Percentiles rank a stretch among this genome's conserved stretches.
phyloP scores from a whole-genome alignment of 2,797 vertebrate genomes.

The Graptemys geographica region DNA sequence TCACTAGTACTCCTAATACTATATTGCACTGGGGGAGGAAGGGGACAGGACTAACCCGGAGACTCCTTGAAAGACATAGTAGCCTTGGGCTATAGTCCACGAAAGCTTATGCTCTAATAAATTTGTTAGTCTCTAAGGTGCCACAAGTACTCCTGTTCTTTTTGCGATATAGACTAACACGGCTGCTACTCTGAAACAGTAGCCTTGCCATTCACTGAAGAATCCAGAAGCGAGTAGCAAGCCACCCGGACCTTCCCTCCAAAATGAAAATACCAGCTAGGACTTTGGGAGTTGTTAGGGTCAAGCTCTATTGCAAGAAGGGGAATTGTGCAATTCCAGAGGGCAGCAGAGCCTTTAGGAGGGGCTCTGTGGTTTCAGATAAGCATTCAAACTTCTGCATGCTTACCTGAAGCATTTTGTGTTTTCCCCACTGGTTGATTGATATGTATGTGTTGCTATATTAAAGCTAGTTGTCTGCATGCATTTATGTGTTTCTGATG shows the following conservation, averaged over 20 bases:
- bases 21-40: not conserved
- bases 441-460: not conserved
- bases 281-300: not conserved
- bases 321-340: not conserved
- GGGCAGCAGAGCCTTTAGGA: not conserved
- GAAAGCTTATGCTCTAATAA: too few species aligned
- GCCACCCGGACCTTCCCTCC: not conserved
- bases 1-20: not conserved
- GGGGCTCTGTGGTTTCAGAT: slow-evolving; percentile 2
- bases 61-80: not conserved
- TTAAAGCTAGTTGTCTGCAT: not conserved
- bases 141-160: too few species aligned
- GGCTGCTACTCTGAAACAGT: not conserved
- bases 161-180: too few species aligned
- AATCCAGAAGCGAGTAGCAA: not conserved
- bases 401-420: slow-evolving; percentile 19
- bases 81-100: too few species aligned
- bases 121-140: too few species aligned
- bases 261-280: not conserved
- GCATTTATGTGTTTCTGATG: not conserved
- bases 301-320: slow-evolving; percentile 16
- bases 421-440: slow-evolving; percentile 1
- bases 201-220: not conserved
- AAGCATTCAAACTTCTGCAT: slow-evolving; percentile 40
- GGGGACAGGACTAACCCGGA: not conserved